Evolutionary conservation across 2,797 vertebrate genomes (phyloP), one percentile per base, ranked within the genome.

Genomic region (Ctenopoma multispine): DNA sequence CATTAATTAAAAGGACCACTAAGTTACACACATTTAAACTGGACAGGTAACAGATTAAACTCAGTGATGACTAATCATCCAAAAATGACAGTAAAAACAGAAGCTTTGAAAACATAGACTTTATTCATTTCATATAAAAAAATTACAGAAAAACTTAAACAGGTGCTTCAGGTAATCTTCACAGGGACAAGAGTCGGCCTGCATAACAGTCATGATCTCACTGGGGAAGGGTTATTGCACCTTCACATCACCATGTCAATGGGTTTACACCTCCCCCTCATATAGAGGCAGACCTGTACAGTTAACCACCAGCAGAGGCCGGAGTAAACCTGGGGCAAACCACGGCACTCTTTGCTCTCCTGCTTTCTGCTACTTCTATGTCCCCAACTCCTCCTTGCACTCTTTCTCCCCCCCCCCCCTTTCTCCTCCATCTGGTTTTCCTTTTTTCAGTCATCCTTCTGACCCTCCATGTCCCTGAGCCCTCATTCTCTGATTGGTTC

Each of bases 51-150:
- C 24, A 50, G 10, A 24, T 27, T 21, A 2, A 24, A 3, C 38
- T 56, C 23, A 24, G 17, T 0, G 21, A 20, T 54, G 0, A 58
- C 24, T 50, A 54, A 66, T 14, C 59, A 31, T 7, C 38, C 5
- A 60, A 2, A 61, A 65, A 69, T 41, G 34, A 64, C 1, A 4
- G 8, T 55, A 27, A 64, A 53, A 34, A 17, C 51, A 44, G 40
- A 31, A 7, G 29, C 48, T 67, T 51, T 88, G 78, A 89, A 77
- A 91, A 90, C 85, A 89, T 89, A 87, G 72, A 85, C 82, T 92
- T 93, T 91, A 92, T 93, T 92, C 4, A 85, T 90, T 92, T 92
- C 69, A 83, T 92, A 92, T 89, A 90, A 91, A 90, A 91, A 93
- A 92, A 81, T 67, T 63, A 82, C 76, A 87, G 70, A 84, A 75